Evolutionary conservation across 1,140 invertebrate species (phyloP), one percentile per base, ranked within the genome.

Genomic region (Eriosoma lanigerum): DNA sequence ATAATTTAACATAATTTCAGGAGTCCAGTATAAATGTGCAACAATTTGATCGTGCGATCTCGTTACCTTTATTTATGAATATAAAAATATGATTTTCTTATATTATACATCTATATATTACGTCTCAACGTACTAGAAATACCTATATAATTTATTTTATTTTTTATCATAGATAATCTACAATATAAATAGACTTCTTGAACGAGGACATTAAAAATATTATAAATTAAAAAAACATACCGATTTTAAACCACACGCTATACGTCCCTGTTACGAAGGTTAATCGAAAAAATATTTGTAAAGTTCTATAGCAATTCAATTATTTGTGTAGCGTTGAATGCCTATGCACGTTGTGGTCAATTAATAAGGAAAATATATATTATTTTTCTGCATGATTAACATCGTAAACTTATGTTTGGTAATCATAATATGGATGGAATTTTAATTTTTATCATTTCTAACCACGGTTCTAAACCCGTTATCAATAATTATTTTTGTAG

Each of bases 261-360:
- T 60, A 60, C 58, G 60, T 64, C 60, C 29, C 60, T 64, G 60
- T 64, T 26, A 64, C 60, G 60, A 64, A 64, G 60, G 60, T 64
- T 64, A 29, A 9, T 19, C 26, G 60, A 64, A 17, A 64, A 32
- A 64, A 64, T 19, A 64, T 32, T n/a, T 17, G 2, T 32, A 32
- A 64, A 32, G 19, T 19, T 8, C 17, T 6, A 38, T 38, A 64
- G 32, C 60, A 64, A 32, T n/a, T 38, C 60, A 38, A 64, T 32
- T 64, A 32, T 19, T 38, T 32, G 19, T 8, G 32, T 64, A 9
- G 29, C 8, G 29, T 38, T 38, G n/a, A 62, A 62, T 62, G 19
- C 3, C 24, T 9, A 62, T 2, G 1, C 29, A 32, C 8, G 10
- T 64, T 64, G 60, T 32, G 60, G 60, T 64, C 19, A 32, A 64